Base-by-base conservation (phyloP, 2,888 invertebrate species). In the Pachydiplax longipennis region DNA sequence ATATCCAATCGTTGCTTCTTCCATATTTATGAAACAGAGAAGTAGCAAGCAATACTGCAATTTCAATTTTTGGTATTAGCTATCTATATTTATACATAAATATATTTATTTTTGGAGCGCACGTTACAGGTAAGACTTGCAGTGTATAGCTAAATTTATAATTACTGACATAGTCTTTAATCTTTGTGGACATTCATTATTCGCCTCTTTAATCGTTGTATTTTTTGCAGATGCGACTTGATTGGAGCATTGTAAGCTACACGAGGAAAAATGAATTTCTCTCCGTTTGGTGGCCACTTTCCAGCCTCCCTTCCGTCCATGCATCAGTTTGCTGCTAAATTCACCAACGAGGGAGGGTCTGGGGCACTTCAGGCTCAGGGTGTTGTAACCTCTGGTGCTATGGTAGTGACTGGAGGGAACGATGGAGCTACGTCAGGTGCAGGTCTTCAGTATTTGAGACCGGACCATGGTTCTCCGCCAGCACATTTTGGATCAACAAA, bases 321-420 rank as follows among this genome's bases (percentile, higher is more conserved):
- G 87, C 92, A 92, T 48, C 92, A 92, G 73, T 91, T 92, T 80
- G 91, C 92, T 53, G 91, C 91, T 90, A 91, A 91, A 73, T 91
- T 91, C 81, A 65, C 91, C 87, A 87, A 87, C 87, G 87, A 87
- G 61, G 87, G 87, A 61, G 90, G 81, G 37, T 90, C 90, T 81
- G 90, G 90, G 37, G 81, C 81, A 53, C 80, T 90, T 61, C 90
- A 80, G 80, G 81, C 90, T 37, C 90, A 90, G 81, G 90, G 81
- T 61, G 80, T 92, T 44, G 53, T 53, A 53, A 91, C 90, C 48
- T 81, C 91, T 25, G 91, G 91, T 80, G 90, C 91, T 31, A 91
- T 92, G 91, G 53, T 92, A 65, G 91, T 92, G 18, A 91, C 91
- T 90, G 81, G 91, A 31, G 87, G 87, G 37, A 37, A 58, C 61